Conservation (phyloP, 2,113 vertebrate species). For the Leptocoma aspasia region DNA sequence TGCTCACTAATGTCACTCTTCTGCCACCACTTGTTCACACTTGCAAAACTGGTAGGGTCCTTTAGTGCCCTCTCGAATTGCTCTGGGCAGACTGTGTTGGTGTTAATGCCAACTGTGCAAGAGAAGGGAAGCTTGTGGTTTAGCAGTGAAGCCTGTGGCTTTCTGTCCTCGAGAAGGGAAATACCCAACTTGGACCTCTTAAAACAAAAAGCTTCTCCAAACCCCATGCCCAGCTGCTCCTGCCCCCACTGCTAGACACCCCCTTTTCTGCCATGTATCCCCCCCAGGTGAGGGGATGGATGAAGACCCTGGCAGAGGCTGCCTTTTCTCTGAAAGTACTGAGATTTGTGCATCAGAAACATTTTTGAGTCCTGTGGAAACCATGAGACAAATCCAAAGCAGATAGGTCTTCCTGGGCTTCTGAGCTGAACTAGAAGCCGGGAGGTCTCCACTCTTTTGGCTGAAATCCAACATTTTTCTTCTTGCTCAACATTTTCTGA, state of each 20-base stretch:
- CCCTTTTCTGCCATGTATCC: background rate
- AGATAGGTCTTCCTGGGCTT: rapidly evolving
- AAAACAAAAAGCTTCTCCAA: background rate
- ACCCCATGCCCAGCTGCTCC: background rate
- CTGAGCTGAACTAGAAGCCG: background rate
- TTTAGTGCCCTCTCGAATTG: rapidly evolving
- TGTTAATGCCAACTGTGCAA: background rate
- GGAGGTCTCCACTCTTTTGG: background rate
- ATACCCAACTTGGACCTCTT: background rate
- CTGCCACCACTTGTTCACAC: background rate
- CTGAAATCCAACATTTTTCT: background rate
- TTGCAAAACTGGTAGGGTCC: background rate
- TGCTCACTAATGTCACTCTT: background rate
- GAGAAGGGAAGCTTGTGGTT: background rate
- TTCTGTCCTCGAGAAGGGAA: background rate
- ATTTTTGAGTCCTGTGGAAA: background rate
- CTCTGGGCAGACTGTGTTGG: background rate
- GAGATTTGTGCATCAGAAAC: background rate
- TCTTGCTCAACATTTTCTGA: background rate
- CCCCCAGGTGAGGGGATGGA: background rate
- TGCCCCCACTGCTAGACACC: background rate
- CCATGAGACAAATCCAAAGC: background rate
- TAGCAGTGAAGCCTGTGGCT: background rate
- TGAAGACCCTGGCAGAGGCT: background rate
- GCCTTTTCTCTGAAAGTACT: background rate